Evolutionary conservation across 2,888 invertebrate species (phyloP).

Genomic region (Tachina fera): DNA sequence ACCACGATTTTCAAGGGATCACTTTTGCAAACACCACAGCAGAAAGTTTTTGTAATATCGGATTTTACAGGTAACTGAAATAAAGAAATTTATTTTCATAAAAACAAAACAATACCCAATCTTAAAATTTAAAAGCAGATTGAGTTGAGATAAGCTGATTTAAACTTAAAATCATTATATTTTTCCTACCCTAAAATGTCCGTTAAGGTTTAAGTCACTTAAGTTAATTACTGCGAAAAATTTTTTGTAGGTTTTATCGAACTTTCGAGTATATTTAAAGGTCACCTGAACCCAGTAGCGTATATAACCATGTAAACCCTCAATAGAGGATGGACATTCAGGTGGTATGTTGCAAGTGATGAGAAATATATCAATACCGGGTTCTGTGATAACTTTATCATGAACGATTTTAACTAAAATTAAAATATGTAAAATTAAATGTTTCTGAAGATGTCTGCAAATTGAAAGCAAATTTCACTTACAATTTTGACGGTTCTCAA

Average conservation of each 20-base stretch:
- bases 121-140: too few species aligned
- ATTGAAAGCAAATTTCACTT: background rate
- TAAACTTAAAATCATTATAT: background rate
- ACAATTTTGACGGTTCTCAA: background rate
- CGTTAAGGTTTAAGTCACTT: constrained; percentile 46
- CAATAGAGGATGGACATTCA: constrained; percentile 84
- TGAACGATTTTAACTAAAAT: constrained; percentile 69
- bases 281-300: constrained; percentile 86
- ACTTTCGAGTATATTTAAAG: constrained; percentile 93
- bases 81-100: background rate
- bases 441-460: background rate
- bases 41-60: constrained; percentile 76
- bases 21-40: constrained; percentile 78
- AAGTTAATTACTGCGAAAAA: constrained; percentile 91
- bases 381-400: constrained; percentile 76
- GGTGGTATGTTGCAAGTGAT: constrained; percentile 83
- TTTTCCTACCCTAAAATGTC: background rate
- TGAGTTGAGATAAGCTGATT: too few species aligned
- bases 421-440: background rate
- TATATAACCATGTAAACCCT: constrained; percentile 84
- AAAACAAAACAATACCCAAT: background rate
- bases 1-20: constrained; percentile 76
- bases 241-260: constrained; percentile 86
- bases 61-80: constrained; percentile 76
- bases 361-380: constrained; percentile 83